These are phyloP conservation scores for Saccopteryx leptura DNA, from an alignment of 2,113 vertebrate genomes.

Conservation along the genomic window DNA sequence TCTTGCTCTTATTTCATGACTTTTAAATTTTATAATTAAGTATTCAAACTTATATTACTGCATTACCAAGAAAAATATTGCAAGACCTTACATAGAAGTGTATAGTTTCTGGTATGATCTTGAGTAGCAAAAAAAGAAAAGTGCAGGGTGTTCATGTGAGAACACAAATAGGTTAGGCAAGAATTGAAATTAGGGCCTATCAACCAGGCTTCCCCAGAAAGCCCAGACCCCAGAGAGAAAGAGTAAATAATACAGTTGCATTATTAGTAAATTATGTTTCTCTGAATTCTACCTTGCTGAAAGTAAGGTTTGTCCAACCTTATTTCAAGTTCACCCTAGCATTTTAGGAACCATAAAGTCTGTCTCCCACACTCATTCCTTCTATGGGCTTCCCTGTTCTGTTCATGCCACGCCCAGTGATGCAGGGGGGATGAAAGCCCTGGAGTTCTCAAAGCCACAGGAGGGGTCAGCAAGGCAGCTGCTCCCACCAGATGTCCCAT, in stretches of 20 bases:
- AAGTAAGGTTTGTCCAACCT: not conserved
- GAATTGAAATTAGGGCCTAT: not conserved
- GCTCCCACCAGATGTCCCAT: not conserved
- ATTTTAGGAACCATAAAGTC: not conserved
- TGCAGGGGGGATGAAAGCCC: fast-evolving
- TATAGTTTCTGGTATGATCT: not conserved
- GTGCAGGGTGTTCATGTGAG: not conserved
- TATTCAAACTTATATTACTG: not conserved
- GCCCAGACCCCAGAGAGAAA: not conserved
- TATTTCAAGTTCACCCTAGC: not conserved
- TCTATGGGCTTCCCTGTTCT: not conserved
- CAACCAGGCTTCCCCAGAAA: not conserved
- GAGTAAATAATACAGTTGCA: not conserved
- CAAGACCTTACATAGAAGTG: not conserved
- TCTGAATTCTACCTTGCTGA: not conserved
- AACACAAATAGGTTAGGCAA: not conserved
- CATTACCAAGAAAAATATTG: too few relatives aligned
- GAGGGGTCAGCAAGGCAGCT: not conserved
- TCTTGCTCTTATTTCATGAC: not conserved
- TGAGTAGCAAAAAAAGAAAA: not conserved
- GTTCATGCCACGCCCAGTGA: fast-evolving
- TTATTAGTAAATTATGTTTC: not conserved
- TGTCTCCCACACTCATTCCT: not conserved
- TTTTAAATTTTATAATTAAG: not conserved
- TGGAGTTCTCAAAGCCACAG: not conserved